Evolutionary conservation across 2,888 invertebrate genomes (phyloP), one percentile per base, ranked within the genome.

Genomic region (Linyphia triangularis): DNA sequence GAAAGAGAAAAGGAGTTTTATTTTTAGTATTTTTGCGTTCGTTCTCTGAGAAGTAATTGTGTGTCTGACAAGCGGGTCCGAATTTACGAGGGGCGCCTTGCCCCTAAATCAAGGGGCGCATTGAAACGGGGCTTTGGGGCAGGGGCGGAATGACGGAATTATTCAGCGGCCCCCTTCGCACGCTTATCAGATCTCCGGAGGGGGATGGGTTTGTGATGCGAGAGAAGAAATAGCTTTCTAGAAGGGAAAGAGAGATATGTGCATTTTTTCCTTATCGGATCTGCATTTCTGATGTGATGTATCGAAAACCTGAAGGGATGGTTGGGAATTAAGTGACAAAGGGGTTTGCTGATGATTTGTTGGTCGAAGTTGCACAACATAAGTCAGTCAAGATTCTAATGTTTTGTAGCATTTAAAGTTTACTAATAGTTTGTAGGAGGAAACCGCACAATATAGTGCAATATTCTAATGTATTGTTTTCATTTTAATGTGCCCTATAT

Each of bases 121-220:
- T 43, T n/a, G 37, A 63, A 40, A 30, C 51, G 84, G 84, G 84
- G 75, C 73, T 83, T 82, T 33, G 82, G 51, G 81, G 59, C 85
- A 30, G 65, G 85, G 85, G 72, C 79, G 72, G 86, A 86, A 85
- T 79, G 79, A 37, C 61, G 69, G 85, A 85, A 86, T 86, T 86
- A 86, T 86, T 86, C 81, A 81, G 67, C 81, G 59, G 69, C 75
- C 81, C 67, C 67, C 81, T 59, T 26, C 65, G 57, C 37, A 40
- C 57, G 40, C 73, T 75, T 81, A 81, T 81, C 86, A 67, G 73
- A 86, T 81, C 24, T 22, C 51, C 30, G 26, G 19, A 28, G 59
- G 24, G 85, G 81, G 81, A 81, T 86, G 43, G 33, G 73, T 86
- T 81, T 79, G 40, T 81, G 73, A 79, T 75, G 79, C 79, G n/a